Evolutionary conservation across 1,140 invertebrate species (phyloP).

Genomic region (Drosophila hydei): DNA sequence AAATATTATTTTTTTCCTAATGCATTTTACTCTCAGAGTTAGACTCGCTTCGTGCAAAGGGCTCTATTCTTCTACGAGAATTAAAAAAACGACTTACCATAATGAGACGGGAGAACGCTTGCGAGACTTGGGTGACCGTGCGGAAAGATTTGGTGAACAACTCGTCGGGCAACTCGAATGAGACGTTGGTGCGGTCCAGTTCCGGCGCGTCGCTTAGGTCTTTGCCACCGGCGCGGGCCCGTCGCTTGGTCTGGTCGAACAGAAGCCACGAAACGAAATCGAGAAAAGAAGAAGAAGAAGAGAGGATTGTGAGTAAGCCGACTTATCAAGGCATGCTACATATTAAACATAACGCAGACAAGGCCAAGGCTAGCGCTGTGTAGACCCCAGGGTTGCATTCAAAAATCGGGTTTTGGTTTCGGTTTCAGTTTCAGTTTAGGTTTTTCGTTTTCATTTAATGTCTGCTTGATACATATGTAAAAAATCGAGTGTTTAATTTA

Average conservation of each 20-base stretch:
- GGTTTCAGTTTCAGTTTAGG: background rate
- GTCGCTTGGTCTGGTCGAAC: slow-evolving; percentile 30
- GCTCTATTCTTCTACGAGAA: no score
- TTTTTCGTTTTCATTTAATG: slow-evolving; percentile 1
- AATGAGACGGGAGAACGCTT: slow-evolving; percentile 88
- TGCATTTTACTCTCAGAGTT: no score
- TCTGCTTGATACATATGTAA: background rate
- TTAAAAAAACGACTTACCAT: no score
- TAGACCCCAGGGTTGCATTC: background rate
- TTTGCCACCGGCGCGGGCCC: slow-evolving; percentile 50
- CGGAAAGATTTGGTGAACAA: slow-evolving; percentile 89
- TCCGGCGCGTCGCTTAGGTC: slow-evolving; percentile 87
- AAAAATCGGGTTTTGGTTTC: slow-evolving; percentile 46
- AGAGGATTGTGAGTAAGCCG: slow-evolving; percentile 40
- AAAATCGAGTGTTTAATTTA: slow-evolving; percentile 23
- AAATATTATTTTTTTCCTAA: no score
- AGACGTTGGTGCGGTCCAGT: slow-evolving; percentile 87
- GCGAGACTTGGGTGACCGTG: slow-evolving; percentile 88
- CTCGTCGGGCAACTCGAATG: slow-evolving; percentile 87
- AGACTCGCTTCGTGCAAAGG: no score
- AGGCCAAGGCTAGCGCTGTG: slow-evolving; percentile 34
- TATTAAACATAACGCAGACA: slow-evolving; percentile 13
- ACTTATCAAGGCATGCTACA: slow-evolving; percentile 1
- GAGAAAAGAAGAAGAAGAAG: slow-evolving; percentile 11
- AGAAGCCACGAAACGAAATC: background rate